Evolutionary conservation across 2,797 vertebrate species (phyloP), one percentile per base, ranked within the genome.

Genomic region (Xenops minutus): DNA sequence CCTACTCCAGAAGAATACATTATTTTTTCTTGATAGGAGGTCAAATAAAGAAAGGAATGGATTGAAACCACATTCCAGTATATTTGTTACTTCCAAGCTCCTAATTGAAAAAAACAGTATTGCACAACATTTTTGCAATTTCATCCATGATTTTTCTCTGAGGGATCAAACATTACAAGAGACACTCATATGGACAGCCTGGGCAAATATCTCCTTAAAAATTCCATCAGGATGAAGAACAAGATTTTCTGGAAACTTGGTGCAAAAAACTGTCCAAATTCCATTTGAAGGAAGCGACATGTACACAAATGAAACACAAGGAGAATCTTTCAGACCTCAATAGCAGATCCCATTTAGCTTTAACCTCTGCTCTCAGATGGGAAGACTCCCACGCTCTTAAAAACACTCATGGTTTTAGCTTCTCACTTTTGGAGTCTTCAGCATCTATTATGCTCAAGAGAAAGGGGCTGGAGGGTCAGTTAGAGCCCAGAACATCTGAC

Each of bases 211-310:
- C 58, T 91, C 52, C 64, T 82, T 82, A 58, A 86, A 78, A 95
- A 94, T 96, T 95, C 91, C 86, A 94, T 37, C 52, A 88, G 79
- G 71, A 94, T 95, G 66, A 93, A 95, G 93, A 97, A 88, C 67
- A 94, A 85, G 81, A 74, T 78, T 97, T 97, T 95, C 95, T 95
- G 97, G 96, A 96, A 97, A 90, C 29, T 91, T 6, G 2, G 15
- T 56, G 30, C 39, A 79, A 64, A 92, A 80, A 14, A 63, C 48
- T 46, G 34, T 67, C 82, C 95, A 95, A 86, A 88, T 80, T 89
- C 85, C 37, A 41, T 73, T 48, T 81, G 68, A 92, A 89, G 23
- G 0, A 86, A 92, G 69, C 80, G 80, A 10, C 77, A 72, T 15
- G 4, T 61, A 68, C 36, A 34, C 77, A 92, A 73, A 88, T 43